These are phyloP conservation scores for Micromesistius poutassou DNA, from an alignment of 2,797 vertebrate genomes.

Conservation along the genomic window DNA sequence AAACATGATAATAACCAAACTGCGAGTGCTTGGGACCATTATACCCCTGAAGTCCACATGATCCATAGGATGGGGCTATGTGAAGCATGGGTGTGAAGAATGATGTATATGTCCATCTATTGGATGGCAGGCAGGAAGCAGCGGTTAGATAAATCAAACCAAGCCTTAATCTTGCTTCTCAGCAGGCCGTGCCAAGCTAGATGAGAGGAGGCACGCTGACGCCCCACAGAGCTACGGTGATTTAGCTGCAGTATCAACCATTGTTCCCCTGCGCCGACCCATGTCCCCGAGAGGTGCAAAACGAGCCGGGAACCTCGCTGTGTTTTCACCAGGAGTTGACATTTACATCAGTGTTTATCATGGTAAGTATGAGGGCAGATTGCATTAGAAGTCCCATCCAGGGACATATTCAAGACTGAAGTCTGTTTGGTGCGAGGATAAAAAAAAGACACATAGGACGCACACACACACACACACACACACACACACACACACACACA, in stretches of 20 bases:
- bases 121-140: neutral
- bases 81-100: neutral
- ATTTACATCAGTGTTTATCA: conserved; percentile 3
- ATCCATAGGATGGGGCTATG: neutral
- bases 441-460: neutral
- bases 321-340: neutral
- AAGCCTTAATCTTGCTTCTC: neutral
- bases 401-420: neutral
- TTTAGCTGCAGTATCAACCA: neutral
- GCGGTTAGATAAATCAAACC: neutral
- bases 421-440: neutral
- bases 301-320: neutral
- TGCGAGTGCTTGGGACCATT: neutral
- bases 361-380: neutral
- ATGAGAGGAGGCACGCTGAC: neutral
- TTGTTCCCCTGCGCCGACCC: neutral
- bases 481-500: neutral
- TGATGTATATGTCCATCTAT: conserved; percentile 2
- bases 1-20: neutral
- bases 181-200: conserved; percentile 1
- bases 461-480: neutral
- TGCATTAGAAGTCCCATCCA: neutral
- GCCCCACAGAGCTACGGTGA: neutral
- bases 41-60: neutral
- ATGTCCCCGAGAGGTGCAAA: neutral